Percentiles rank a stretch among this genome's conserved stretches.
These are phyloP conservation scores for Xylocopa sonorina DNA, from an alignment of 1,140 invertebrate species.

Conservation along the genomic window DNA sequence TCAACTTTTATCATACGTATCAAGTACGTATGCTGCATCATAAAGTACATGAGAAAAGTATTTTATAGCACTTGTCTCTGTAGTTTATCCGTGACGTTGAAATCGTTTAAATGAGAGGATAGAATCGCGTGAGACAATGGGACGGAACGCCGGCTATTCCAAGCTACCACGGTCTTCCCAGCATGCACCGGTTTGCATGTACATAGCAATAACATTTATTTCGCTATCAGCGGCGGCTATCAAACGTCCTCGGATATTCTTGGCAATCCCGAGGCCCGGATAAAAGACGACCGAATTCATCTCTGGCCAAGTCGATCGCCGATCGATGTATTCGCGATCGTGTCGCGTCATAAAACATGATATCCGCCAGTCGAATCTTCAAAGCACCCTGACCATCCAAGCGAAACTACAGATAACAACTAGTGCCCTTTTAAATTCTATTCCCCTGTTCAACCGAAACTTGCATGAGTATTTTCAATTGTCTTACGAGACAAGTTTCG, in stretches of 20 bases:
- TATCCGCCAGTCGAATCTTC: background rate
- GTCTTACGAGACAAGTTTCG: background rate
- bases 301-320: background rate
- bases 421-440: background rate
- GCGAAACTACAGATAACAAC: background rate
- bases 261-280: constrained; percentile 26
- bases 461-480: background rate
- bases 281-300: constrained; percentile 32
- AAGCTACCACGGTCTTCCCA: constrained; percentile 3
- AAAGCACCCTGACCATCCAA: background rate
- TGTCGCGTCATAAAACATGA: background rate
- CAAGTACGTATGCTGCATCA: too few species aligned
- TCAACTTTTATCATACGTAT: too few species aligned
- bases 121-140: constrained; percentile 9
- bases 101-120: constrained; percentile 2
- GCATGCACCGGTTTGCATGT: constrained; percentile 25
- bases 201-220: constrained; percentile 19
- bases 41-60: too few species aligned
- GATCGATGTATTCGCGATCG: background rate
- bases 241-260: constrained; percentile 50
- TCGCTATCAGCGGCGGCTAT: constrained; percentile 25
- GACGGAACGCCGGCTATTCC: background rate
- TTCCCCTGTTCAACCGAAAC: background rate
- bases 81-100: constrained; percentile 16
- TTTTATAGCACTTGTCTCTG: too few species aligned